Evolutionary conservation across 2,113 vertebrate species (phyloP), one percentile per base, ranked within the genome.

Genomic region (Ciconia maguari): DNA sequence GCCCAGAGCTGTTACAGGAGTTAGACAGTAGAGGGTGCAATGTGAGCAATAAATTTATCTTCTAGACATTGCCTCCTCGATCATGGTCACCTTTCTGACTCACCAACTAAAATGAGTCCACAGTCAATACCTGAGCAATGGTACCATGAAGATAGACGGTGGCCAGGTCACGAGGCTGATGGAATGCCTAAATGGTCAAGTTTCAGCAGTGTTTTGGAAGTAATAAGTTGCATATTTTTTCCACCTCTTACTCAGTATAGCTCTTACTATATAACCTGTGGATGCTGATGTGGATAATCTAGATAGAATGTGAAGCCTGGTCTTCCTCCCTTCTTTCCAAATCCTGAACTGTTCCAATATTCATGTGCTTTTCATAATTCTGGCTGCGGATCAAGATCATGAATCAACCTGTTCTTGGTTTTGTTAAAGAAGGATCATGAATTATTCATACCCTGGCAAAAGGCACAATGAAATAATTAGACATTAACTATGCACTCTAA

Each of bases 21-120:
- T 76, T 24, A 70, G 81, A 88, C 98, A 98, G 98, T 87, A 98
- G 98, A 98, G 98, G 98, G 97, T 94, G 96, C 96, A 98, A 83
- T 64, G 87, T 86, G 97, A 98, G 89, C 97, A 96, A 91, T 70
- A 76, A 95, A 90, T 93, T 80, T 55, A 4, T 49, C n/a, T 69
- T 69, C 46, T 46, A 32, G 26, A 10, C 4, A 0, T 36, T 32
- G 26, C 29, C 29, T 76, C 18, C 16, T 93, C 22, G 26, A 25
- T 83, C 72, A 46, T 24, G 49, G 61, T 87, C 68, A 46, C 49
- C 42, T 96, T 87, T 69, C 57, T 87, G 32, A 46, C 14, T 48
- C 42, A 51, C 24, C 8, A 32, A 19, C 36, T 30, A 22, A 66
- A 80, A 36, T 14, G 44, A 77, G 51, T 71, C 90, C 83, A 64